These are phyloP conservation scores for Pachymerium ferrugineum DNA, from an alignment of 2,888 invertebrate species.

Conservation along the genomic window DNA sequence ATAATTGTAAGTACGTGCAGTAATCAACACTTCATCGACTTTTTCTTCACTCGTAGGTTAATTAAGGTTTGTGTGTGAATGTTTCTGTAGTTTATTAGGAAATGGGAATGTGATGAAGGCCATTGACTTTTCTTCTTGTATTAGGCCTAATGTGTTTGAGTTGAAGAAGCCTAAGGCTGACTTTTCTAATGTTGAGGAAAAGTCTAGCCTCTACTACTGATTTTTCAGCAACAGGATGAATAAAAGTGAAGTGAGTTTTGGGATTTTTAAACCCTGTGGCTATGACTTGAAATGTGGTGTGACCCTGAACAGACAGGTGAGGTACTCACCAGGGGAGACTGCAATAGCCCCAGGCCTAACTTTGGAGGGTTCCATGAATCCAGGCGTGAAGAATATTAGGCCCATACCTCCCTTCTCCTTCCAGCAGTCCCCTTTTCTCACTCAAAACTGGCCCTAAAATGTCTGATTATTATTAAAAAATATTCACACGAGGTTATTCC, in stretches of 20 bases:
- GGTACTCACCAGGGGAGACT: conserved; percentile 12
- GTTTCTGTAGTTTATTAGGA: background rate
- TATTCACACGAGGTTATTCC: background rate
- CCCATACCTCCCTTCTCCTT: background rate
- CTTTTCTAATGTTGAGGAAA: background rate
- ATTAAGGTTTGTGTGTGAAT: no score
- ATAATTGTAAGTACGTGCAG: no score
- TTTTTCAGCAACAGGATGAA: background rate
- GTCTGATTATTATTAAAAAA: background rate
- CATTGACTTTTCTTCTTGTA: background rate
- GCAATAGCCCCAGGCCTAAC: background rate
- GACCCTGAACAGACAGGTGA: conserved; percentile 17
- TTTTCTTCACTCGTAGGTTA: background rate
- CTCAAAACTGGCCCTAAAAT: background rate
- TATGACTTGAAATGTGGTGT: conserved; percentile 15
- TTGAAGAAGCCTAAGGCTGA: background rate
- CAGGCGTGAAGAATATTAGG: conserved; percentile 10
- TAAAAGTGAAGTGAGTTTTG: background rate
- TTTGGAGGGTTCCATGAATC: background rate
- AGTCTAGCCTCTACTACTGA: background rate
- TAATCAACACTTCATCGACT: no score
- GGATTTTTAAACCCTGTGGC: background rate
- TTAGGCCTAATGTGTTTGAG: background rate
- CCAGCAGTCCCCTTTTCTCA: background rate
- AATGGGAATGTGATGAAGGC: background rate